phyloP scores from a whole-genome alignment of 2,888 invertebrate species.

The Leptura quadrifasciata region DNA sequence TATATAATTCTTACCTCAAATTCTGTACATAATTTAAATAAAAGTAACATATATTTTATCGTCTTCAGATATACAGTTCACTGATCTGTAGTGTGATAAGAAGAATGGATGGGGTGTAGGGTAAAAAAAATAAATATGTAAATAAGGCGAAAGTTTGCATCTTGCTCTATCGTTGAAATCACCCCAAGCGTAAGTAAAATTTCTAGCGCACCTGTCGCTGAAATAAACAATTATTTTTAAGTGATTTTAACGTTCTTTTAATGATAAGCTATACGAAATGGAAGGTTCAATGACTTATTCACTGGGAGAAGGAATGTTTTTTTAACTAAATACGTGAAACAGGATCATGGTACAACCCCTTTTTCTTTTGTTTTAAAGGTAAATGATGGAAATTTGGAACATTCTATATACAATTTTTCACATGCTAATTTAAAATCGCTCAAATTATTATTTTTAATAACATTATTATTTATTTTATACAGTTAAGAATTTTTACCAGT shows the following conservation, averaged over 20 bases:
- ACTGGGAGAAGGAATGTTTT: neutral
- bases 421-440: too few relatives aligned
- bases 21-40: neutral
- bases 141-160: neutral
- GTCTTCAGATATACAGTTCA: neutral
- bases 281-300: neutral
- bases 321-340: too few relatives aligned
- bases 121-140: neutral
- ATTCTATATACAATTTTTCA: too few relatives aligned
- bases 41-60: neutral
- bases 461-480: too few relatives aligned
- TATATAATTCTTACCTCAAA: neutral
- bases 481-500: too few relatives aligned
- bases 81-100: neutral
- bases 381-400: too few relatives aligned
- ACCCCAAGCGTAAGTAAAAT: slow-evolving; percentile 5
- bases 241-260: slow-evolving; percentile 1
- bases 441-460: too few relatives aligned
- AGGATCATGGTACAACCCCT: too few relatives aligned
- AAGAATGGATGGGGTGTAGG: slow-evolving; percentile 16
- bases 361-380: too few relatives aligned
- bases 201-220: neutral
- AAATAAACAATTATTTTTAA: neutral
- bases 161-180: slow-evolving; percentile 11
- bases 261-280: neutral